phyloP scores from a whole-genome alignment of 2,888 invertebrate species.

The Catotricha subobsoleta region DNA sequence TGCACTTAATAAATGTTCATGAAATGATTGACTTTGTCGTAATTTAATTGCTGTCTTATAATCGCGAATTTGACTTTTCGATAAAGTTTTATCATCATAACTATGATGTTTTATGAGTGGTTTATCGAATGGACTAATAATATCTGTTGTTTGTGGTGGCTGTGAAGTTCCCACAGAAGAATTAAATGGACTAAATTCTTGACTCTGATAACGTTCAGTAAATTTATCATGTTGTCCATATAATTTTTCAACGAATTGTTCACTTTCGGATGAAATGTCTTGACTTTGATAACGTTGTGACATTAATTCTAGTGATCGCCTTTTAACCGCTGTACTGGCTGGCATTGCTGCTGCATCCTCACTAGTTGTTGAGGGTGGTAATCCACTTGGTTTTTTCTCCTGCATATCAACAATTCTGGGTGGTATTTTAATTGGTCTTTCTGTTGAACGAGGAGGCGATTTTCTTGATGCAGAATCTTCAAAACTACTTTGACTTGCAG shows the following conservation, averaged over 20 bases:
- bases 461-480: no score
- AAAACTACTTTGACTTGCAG: no score
- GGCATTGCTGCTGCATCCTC: constrained; percentile 24
- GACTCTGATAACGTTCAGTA: constrained; percentile 44
- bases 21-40: constrained; percentile 44
- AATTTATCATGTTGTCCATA: constrained; percentile 44
- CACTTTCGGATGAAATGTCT: constrained; percentile 35
- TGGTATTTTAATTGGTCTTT: constrained; percentile 28
- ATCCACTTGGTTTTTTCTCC: constrained; percentile 14
- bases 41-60: constrained; percentile 40
- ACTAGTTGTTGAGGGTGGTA: constrained; percentile 20
- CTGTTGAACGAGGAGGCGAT: constrained; percentile 19
- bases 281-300: constrained; percentile 40
- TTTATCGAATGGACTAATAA: constrained; percentile 33
- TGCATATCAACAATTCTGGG: constrained; percentile 20
- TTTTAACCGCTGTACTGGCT: constrained; percentile 23
- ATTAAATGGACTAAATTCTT: constrained; percentile 37
- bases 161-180: constrained; percentile 14
- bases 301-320: constrained; percentile 33
- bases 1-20: constrained; percentile 37
- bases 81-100: constrained; percentile 43
- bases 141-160: constrained; percentile 5
- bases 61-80: constrained; percentile 44
- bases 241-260: constrained; percentile 38
- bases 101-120: constrained; percentile 45